Evolutionary conservation across 2,797 vertebrate species (phyloP).

Genomic region (Arctocebus calabarensis): DNA sequence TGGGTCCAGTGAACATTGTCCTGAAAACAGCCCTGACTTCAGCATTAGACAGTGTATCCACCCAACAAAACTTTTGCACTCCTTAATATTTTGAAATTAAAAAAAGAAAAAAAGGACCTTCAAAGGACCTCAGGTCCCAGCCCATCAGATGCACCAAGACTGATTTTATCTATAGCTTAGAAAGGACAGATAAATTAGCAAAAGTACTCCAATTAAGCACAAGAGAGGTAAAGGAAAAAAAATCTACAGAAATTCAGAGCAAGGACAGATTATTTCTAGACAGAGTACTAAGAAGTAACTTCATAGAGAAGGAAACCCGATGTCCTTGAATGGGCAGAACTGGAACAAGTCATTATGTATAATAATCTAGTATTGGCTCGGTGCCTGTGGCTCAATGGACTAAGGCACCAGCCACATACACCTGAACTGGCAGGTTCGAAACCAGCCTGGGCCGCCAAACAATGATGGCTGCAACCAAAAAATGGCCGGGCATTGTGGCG

Average conservation of each 20-base stretch:
- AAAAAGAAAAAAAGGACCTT: neutral
- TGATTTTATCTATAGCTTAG: conserved; percentile 12
- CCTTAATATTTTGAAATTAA: no score
- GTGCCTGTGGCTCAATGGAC: no score
- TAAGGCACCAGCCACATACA: no score
- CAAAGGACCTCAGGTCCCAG: neutral
- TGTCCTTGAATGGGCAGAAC: neutral
- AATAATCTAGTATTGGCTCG: neutral
- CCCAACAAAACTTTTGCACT: no score
- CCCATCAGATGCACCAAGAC: neutral
- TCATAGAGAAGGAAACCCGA: neutral
- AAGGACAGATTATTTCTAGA: neutral
- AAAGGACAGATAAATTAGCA: conserved; percentile 4
- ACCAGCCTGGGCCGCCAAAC: no score
- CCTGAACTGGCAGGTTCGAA: no score
- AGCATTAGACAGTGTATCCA: no score
- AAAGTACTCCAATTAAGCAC: neutral
- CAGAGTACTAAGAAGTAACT: neutral
- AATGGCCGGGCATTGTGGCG: no score
- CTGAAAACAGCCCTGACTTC: no score
- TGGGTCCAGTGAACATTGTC: no score
- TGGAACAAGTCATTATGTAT: neutral
- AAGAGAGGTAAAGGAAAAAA: neutral
- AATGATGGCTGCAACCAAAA: no score
- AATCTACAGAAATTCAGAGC: neutral